Base-by-base conservation (phyloP, 2,113 vertebrate species). In the Callocephalon fimbriatum region DNA sequence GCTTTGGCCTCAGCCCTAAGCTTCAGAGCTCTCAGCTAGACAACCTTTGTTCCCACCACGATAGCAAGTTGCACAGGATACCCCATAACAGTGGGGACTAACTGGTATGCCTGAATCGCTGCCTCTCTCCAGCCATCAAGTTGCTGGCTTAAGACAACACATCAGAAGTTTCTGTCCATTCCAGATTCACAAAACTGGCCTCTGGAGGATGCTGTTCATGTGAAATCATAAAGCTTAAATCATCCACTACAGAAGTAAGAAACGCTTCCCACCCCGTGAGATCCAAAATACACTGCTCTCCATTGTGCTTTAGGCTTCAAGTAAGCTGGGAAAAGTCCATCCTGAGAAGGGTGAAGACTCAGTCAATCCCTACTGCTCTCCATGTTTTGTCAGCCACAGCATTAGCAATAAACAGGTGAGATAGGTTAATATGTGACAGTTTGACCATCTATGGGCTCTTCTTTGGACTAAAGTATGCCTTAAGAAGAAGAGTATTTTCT, bases 151-250 rank as follows among this genome's bases (percentile, higher is more conserved):
- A 76, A 53, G 22, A n/a, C 27, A 20, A 50, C 50, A 48, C 15
- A 37, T 53, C 16, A 91, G 32, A 83, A 44, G 11, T 73, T 86
- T 76, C 59, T 67, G 21, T 82, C 25, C 42, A 10, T 38, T 63
- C 12, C 3, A 12, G 31, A 66, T 40, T 53, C 48, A 78, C 56
- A 72, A 82, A 85, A 87, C 6, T 21, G 45, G 35, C 26, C 21
- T 82, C 42, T 31, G 42, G 18, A 95, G 5, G 18, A 74, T 42
- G 54, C 4, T 78, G 31, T 31, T 47, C 37, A 70, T 0, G 0
- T 77, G 48, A 73, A 91, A 66, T 7, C 29, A 84, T 44, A 42
- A 38, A 51, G 27, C 17, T 70, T 74, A 59, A 78, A 45, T 35
- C 45, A 84, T 32, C 37, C 20, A 59, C 29, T 65, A 59, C 56